Base-by-base conservation (phyloP, 2,888 invertebrate genomes). In the Leucozona laternaria region DNA sequence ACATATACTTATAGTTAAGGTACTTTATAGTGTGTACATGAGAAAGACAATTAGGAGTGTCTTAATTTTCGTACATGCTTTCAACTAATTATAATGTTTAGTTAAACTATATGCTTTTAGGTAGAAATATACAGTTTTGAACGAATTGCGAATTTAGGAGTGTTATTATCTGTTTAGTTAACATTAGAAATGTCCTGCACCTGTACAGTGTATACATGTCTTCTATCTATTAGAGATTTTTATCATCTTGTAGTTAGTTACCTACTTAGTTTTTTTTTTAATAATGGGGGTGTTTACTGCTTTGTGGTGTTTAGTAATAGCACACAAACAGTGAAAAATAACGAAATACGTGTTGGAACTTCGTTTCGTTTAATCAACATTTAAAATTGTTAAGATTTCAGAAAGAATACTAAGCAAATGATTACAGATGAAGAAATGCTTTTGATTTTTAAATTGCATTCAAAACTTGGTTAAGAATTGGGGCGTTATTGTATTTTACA, bases 31-130 rank as follows among this genome's bases (percentile, higher is more conserved):
- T 2, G 0, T 13, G 3, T 2, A 15, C 15, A 58, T 13, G 37
- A 15, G 17, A 13, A 20, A 48, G 28, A 20, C 64, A 31, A 48
- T 66, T 66, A 48, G 64, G 31, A 45, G 48, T 66, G 17, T 45
- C 45, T 66, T 48, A 48, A 48, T 66, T 45, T 66, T 53, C 22
- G 1, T 68, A 53, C 34, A 68, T 25, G 22, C 25, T 68, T 17
- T 53, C 37, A 53, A 37, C n/a, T 50, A 53, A 66, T 50, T 66
- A 34, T 34, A 50, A 53, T 53, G 50, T 68, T 68, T 53, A 68
- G 50, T 37, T 50, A 50, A 68, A 53, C 34, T 17, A 40, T 15
- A 8, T 45, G 66, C n/a, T n/a, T 22, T 34, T 4, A 50, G 45
- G 10, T 68, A 13, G 64, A 34, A 64, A 31, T 25, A 6, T 25